Conservation (phyloP, 2,888 invertebrate species). For the Anagyrus pseudococci region DNA sequence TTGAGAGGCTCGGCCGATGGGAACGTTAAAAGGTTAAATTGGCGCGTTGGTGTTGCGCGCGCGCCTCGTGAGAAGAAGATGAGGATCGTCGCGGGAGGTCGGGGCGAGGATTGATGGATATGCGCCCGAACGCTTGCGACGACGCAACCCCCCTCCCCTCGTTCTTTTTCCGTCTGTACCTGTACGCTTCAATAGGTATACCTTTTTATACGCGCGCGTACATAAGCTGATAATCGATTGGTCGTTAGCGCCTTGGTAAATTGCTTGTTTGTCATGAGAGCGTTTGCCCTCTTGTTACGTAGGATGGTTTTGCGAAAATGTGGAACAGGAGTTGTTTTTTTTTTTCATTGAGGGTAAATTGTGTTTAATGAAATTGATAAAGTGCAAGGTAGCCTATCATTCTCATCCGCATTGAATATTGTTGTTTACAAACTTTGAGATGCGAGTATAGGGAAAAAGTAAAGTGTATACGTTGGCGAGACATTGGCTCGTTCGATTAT, state of each 20-base stretch:
- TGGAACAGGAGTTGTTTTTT: no score
- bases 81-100: slow-evolving; percentile 60
- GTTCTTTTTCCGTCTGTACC: background rate
- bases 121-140: slow-evolving; percentile 47
- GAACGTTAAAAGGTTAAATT: slow-evolving; percentile 27
- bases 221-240: slow-evolving; percentile 47
- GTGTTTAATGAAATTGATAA: no score
- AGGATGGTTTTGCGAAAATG: no score
- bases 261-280: background rate
- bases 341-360: no score
- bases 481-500: background rate
- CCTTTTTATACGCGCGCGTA: background rate
- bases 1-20: no score
- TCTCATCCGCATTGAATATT: no score
- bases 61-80: slow-evolving; percentile 52
- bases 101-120: slow-evolving; percentile 56
- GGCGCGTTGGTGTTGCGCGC: slow-evolving; percentile 30
- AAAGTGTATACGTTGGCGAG: background rate
- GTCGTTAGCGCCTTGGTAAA: slow-evolving; percentile 57
- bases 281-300: no score
- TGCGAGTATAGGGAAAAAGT: no score
- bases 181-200: background rate
- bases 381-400: no score
- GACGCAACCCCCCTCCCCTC: background rate
- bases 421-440: no score